Percentiles rank a stretch among this genome's conserved stretches.
These are phyloP conservation scores for Leptarthrus brevirostris DNA, from an alignment of 2,888 invertebrate species.

Conservation along the genomic window DNA sequence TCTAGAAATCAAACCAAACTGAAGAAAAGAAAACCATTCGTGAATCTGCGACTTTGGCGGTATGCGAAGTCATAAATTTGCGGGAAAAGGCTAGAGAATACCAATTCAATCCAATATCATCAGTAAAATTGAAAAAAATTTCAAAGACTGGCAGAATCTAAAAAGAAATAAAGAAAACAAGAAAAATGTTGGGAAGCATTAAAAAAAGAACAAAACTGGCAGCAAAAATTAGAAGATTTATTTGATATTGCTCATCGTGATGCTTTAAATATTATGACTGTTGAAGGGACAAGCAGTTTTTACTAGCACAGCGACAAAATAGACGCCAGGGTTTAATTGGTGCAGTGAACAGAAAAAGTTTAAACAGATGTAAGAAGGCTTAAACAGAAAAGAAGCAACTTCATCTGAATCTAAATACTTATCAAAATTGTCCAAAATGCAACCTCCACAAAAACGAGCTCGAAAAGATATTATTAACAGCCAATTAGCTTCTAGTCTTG, in stretches of 20 bases:
- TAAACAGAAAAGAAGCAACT: neutral
- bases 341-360: neutral
- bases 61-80: too few species aligned
- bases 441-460: neutral
- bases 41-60: too few species aligned
- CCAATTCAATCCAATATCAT: too few species aligned
- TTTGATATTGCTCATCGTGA: too few species aligned
- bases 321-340: too few species aligned
- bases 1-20: too few species aligned
- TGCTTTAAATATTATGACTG: neutral
- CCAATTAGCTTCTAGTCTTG: neutral
- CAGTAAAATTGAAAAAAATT: neutral
- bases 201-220: conserved; percentile 25
- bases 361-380: neutral
- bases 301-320: neutral
- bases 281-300: neutral
- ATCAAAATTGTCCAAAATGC: neutral
- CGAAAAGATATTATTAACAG: conserved; percentile 1
- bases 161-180: conserved; percentile 15
- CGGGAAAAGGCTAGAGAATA: too few species aligned
- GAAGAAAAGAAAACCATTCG: too few species aligned
- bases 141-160: conserved; percentile 1
- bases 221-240: neutral
- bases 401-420: neutral
- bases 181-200: neutral